Conservation (phyloP, 2,113 vertebrate species). For the Stegostoma tigrinum region DNA sequence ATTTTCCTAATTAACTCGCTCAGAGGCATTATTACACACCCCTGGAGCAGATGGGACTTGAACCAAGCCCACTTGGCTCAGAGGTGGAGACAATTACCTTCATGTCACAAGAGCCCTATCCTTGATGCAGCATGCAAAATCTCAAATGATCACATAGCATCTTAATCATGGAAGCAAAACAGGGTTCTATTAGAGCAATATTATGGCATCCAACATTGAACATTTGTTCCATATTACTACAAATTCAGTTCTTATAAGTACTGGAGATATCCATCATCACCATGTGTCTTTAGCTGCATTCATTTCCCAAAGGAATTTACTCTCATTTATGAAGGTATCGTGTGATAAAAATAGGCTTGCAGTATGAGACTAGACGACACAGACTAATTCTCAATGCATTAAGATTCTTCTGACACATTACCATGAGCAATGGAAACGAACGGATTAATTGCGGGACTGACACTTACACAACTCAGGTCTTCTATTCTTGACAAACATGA, state of each 20-base stretch:
- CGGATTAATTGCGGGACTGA: neutral
- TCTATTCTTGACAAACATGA: neutral
- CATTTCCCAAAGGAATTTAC: neutral
- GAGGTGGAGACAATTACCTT: no score
- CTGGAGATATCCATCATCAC: neutral
- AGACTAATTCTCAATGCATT: neutral
- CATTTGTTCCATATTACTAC: neutral
- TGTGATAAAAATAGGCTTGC: slow-evolving; percentile 1
- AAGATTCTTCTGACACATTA: neutral
- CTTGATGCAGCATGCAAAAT: neutral
- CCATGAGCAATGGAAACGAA: neutral
- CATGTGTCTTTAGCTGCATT: neutral
- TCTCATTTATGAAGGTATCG: neutral
- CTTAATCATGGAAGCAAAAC: neutral
- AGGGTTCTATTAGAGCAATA: neutral
- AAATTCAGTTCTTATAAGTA: neutral
- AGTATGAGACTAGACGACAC: neutral
- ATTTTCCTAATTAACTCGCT: no score
- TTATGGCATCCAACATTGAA: neutral
- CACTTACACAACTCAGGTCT: neutral
- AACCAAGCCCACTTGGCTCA: no score
- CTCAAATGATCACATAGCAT: neutral
- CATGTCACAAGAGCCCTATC: neutral
- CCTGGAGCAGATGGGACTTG: no score
- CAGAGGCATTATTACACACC: no score